These are phyloP conservation scores for Ivindomyrus marchei DNA, from an alignment of 2,113 vertebrate genomes.

Conservation along the genomic window DNA sequence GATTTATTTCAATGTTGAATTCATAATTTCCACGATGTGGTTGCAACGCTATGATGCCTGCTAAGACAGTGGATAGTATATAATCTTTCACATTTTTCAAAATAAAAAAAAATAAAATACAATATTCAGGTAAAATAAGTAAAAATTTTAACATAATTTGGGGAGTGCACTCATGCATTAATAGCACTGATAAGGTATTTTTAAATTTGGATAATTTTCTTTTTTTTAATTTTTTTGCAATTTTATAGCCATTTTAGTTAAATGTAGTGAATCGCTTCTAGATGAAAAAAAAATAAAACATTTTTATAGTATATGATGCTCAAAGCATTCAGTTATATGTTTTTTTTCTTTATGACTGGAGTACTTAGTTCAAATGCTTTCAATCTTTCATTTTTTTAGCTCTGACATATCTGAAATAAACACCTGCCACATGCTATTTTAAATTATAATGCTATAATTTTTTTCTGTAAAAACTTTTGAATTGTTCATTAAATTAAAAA, in stretches of 20 bases:
- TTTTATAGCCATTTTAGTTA: not conserved
- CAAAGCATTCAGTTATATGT: not conserved
- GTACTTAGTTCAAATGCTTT: not conserved
- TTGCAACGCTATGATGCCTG: not conserved
- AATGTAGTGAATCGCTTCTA: not conserved
- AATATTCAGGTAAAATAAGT: not conserved
- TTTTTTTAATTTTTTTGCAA: not conserved
- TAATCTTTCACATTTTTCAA: not conserved
- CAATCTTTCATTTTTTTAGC: not conserved
- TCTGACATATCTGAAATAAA: not conserved
- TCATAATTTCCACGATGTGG: not conserved
- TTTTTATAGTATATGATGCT: not conserved
- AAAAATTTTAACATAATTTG: not conserved
- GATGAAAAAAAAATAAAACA: not conserved
- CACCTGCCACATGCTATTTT: not conserved
- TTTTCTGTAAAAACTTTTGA: not conserved
- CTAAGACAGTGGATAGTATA: not conserved
- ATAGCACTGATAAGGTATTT: not conserved
- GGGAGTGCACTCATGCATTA: not conserved
- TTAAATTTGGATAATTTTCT: not conserved
- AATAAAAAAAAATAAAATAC: not conserved
- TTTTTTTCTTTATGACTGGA: not conserved
- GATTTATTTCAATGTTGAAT: not conserved
- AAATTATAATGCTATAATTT: not conserved
- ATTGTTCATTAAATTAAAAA: not conserved